A percentile compares a stretch with the other conserved stretches of the same genome.
These are phyloP conservation scores for Platorchestia sp. DNA, from an alignment of 1,140 invertebrate genomes.

Conservation along the genomic window DNA sequence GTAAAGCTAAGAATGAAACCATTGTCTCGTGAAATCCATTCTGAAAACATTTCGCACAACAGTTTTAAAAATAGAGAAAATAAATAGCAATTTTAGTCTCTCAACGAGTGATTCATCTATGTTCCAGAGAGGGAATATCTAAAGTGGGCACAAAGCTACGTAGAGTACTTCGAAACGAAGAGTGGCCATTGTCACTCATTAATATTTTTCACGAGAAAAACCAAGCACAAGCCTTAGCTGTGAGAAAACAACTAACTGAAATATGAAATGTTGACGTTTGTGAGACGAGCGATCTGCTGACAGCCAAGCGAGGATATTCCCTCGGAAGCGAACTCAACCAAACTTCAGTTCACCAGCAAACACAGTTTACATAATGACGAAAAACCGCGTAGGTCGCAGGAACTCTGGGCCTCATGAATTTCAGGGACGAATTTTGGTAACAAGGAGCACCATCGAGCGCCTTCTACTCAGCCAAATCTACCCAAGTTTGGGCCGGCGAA, in stretches of 20 bases:
- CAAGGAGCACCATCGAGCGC: neutral
- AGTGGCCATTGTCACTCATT: neutral
- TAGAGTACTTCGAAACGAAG: too few species aligned
- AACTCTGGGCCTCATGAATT: neutral
- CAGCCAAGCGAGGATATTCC: neutral
- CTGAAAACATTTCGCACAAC: too few species aligned
- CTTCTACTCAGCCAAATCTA: constrained; percentile 3
- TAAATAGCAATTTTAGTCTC: too few species aligned
- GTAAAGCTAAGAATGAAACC: too few species aligned
- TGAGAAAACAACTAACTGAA: neutral
- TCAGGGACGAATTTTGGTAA: neutral
- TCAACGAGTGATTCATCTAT: too few species aligned
- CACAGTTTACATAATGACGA: constrained; percentile 20
- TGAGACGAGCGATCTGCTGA: neutral
- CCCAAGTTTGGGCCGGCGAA: neutral
- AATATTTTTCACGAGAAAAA: neutral
- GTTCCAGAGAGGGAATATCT: too few species aligned
- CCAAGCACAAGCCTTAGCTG: neutral
- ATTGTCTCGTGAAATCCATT: too few species aligned
- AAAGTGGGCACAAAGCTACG: too few species aligned
- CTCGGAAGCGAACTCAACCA: neutral
- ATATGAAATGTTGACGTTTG: neutral
- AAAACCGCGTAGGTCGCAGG: neutral
- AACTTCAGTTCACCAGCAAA: neutral
- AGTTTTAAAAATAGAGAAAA: too few species aligned